phyloP scores from a whole-genome alignment of 2,797 vertebrate species.

The Sciurus carolinensis region DNA sequence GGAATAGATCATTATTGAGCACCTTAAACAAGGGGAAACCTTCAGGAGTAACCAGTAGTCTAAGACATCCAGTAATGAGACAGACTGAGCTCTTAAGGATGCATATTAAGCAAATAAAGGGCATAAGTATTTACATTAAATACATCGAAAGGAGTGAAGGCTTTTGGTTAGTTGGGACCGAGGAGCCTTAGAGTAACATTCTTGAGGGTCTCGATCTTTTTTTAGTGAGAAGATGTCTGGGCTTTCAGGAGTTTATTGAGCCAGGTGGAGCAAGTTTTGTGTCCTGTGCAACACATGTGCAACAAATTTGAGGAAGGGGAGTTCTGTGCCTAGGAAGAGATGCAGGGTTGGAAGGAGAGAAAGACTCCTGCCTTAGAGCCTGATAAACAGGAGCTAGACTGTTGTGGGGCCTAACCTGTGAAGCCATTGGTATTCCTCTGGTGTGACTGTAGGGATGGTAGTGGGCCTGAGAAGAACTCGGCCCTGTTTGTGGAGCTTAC shows the following conservation, averaged over 20 bases:
- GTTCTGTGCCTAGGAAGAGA: background rate
- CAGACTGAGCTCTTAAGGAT: background rate
- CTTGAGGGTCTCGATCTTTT: background rate
- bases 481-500: background rate
- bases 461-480: background rate
- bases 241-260: background rate
- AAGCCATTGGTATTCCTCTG: background rate
- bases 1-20: background rate
- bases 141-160: background rate
- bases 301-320: conserved; percentile 20
- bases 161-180: conserved; percentile 35
- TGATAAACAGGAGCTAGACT: background rate
- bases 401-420: background rate
- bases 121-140: background rate
- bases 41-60: background rate
- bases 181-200: background rate
- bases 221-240: conserved; percentile 1
- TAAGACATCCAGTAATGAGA: background rate
- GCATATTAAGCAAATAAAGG: conserved; percentile 11
- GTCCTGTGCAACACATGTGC: background rate
- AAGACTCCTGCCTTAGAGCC: background rate
- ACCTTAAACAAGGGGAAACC: background rate
- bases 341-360: background rate
- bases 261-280: background rate
- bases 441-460: background rate